These are phyloP conservation scores for Aricia artaxerxes DNA, from an alignment of 2,888 invertebrate species.

Conservation along the genomic window DNA sequence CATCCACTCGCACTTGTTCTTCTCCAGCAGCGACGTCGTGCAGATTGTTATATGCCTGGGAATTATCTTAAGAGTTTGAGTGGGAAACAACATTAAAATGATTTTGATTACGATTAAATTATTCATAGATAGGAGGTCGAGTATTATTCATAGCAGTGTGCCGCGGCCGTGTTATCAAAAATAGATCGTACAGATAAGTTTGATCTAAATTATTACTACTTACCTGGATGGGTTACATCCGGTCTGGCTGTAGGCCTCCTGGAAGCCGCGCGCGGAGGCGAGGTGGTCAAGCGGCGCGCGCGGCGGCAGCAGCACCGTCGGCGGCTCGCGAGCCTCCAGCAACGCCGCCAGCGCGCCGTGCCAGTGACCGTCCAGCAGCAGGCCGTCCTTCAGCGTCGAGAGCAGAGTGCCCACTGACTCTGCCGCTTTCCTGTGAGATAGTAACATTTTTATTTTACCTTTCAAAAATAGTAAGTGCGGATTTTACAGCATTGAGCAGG, in stretches of 20 bases:
- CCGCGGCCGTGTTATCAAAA: too few relatives aligned
- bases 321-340: constrained; percentile 80
- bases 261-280: constrained; percentile 80
- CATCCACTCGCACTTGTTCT: constrained; percentile 89
- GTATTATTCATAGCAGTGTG: too few relatives aligned
- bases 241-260: constrained; percentile 84
- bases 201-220: not conserved
- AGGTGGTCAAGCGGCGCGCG: constrained; percentile 85
- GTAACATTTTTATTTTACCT: too few relatives aligned
- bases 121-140: too few relatives aligned
- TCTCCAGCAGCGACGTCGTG: constrained; percentile 84
- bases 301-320: constrained; percentile 79
- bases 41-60: constrained; percentile 82
- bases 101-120: too few relatives aligned
- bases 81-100: not conserved
- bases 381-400: constrained; percentile 47
- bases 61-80: constrained; percentile 26
- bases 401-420: constrained; percentile 54
- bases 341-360: constrained; percentile 81
- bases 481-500: too few relatives aligned
- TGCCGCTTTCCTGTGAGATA: constrained; percentile 58
- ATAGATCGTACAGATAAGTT: too few relatives aligned
- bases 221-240: constrained; percentile 84
- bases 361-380: constrained; percentile 59
- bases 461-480: too few relatives aligned